Evolutionary conservation across 2,888 invertebrate genomes (phyloP), one percentile per base, ranked within the genome.

Genomic region (Melolontha melolontha): DNA sequence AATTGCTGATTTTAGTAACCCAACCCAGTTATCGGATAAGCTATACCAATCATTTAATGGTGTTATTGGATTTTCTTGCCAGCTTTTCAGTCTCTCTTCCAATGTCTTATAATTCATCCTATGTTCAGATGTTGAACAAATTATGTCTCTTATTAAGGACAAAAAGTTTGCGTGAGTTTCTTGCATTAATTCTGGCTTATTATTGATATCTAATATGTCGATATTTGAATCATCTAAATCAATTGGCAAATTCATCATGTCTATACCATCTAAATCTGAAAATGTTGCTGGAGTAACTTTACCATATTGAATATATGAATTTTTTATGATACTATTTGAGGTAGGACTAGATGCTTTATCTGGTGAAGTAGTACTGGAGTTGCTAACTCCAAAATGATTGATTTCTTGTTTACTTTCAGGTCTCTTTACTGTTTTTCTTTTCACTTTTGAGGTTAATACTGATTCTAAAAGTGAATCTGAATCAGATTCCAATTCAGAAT

Each of bases 91-190:
- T 34, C 71, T 86, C 74, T 92, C 87, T 79, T 92, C 91, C 82
- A 97, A 82, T 78, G 93, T 90, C 5, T 86, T 86, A 71, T 92
- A 88, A 27, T 92, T 91, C 82, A 96, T 93, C 50, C 96, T 88
- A 78, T 94, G 94, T 73, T 96, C 95, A 0, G 90, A 89, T 5
- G 93, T 90, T 0, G 94, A 93, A 63, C 93, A 93, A 76, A 97
- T 94, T 67, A 97, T 88, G 77, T 96, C 96, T 5, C 97, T 87
- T 29, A 97, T 87, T 47, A 97, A 83, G 0, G 95, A 94, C 81
- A 97, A 90, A 86, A 95, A 97, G 80, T 92, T 93, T 0, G 91
- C 88, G 74, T 94, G 94, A 0, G 93, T 93, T 55, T 93, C 93
- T 81, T 94, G 92, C 81, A 92, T 92, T 41, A 93, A 81, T 16